Conservation (phyloP, 2,113 vertebrate species). For the Halichoeres trimaculatus region DNA sequence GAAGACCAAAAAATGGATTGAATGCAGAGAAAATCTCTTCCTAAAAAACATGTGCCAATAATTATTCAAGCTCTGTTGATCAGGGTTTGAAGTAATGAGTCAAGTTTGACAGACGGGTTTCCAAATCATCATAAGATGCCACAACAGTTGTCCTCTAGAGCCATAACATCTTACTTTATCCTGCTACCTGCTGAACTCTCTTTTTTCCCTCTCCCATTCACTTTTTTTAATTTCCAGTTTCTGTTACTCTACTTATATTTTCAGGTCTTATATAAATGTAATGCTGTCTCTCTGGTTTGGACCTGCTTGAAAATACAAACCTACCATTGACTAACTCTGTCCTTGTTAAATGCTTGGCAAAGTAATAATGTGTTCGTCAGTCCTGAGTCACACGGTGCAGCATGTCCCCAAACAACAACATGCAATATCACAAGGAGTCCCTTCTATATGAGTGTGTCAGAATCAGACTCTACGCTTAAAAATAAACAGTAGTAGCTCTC, state of each 20-base stretch:
- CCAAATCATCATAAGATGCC: neutral
- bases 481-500: constrained; percentile 29
- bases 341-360: neutral
- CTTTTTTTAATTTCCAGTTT: too few species aligned
- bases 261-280: neutral
- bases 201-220: too few species aligned
- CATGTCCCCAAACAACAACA: constrained; percentile 6
- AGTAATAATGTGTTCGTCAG: neutral
- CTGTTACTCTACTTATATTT: too few species aligned
- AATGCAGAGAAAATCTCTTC: too few species aligned
- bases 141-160: neutral
- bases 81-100: neutral
- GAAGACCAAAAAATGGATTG: too few species aligned
- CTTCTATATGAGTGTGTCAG: constrained; percentile 46
- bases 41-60: neutral
- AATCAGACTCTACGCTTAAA: constrained; percentile 11
- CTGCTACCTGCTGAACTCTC: too few species aligned
- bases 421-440: constrained; percentile 11
- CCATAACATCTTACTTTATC: too few species aligned
- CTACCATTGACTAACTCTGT: neutral
- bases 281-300: too few species aligned
- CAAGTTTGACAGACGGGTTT: too few species aligned
- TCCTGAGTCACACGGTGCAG: neutral
- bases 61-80: neutral
- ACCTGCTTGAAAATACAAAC: too few species aligned